Base-by-base conservation (phyloP, 2,797 vertebrate species). In the Acanthurus leucopareius region DNA sequence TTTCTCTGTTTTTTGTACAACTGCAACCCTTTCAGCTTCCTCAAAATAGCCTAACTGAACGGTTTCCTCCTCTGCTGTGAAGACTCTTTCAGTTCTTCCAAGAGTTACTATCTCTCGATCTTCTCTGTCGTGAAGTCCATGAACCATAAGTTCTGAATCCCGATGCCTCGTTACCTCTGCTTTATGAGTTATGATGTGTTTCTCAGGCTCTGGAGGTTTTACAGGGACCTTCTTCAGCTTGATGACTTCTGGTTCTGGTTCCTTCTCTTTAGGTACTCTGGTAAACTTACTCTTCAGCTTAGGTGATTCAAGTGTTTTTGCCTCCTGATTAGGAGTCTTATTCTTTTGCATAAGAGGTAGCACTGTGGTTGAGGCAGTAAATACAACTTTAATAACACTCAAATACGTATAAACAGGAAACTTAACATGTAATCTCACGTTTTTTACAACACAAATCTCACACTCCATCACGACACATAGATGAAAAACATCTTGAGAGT, bases 271-370 rank as follows among this genome's bases (percentile, higher is more conserved):
- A 49, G 82, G 69, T 69, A 79, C 80, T 86, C 49, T 78, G 44
- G 81, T 89, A 53, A 86, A 62, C 52, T 81, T 90, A 75, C 88
- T 94, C 82, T 90, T 95, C 83, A 91, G 75, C 20, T 93, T 87
- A 58, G 81, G n/a, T 20, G 88, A 86, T 68, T 95, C 86, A 0
- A 86, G 61, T 45, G 87, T 92, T 82, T 93, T 89, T 70, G 93
- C 88, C 75, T 96, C 94, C 65, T 93, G 80, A 75, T 88, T 47
- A 40, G 85, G 86, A 52, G 93, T 92, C 93, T 92, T 94, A 92
- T 58, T 89, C 91, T 93, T 96, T 79, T 87, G 91, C 81, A 94
- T 95, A 95, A 92, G 81, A 93, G 88, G 17, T 80, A 92, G 48
- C 78, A 79, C 88, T 90, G 88, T 84, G 75, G 79, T 91, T 85